Evolutionary conservation across 1,140 invertebrate species (phyloP).

Genomic region (Drosophila orena): DNA sequence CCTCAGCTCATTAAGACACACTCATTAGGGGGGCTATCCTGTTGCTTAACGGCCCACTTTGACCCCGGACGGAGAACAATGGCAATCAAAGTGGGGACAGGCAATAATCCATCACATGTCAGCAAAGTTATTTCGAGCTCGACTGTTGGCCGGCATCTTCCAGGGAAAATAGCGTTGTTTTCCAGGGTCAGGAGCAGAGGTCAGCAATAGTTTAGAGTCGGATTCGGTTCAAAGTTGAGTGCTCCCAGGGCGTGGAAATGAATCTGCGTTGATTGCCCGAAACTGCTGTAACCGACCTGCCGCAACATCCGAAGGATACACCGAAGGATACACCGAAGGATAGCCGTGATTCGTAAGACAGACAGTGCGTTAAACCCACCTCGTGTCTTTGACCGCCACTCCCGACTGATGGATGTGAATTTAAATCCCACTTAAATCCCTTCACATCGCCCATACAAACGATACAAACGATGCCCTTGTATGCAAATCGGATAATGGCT

Average conservation of each 20-base stretch:
- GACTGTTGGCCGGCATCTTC: conserved; percentile 30
- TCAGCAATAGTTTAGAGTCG: conserved; percentile 32
- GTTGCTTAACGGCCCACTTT: conserved; percentile 39
- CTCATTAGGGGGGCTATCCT: conserved; percentile 16
- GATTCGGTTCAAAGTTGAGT: conserved; percentile 68
- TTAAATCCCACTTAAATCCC: conserved; percentile 2
- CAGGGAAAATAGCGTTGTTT: conserved; percentile 4
- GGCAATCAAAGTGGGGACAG: conserved; percentile 8
- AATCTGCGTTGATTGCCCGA: conserved; percentile 42
- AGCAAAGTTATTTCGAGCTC: conserved; percentile 31
- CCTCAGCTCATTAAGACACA: conserved; percentile 1
- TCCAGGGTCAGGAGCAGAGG: conserved; percentile 39
- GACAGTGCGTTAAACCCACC: conserved; percentile 25
- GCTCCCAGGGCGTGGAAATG: conserved; percentile 24
- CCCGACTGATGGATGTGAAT: conserved; percentile 18
- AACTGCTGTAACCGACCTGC: conserved; percentile 52
- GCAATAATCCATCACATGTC: conserved; percentile 59
- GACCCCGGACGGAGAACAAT: conserved; percentile 36
- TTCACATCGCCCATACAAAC: conserved; percentile 16
- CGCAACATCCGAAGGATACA: conserved; percentile 39
- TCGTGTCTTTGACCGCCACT: conserved; percentile 28
- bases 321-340: conserved; percentile 11
- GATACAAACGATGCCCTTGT: conserved; percentile 9
- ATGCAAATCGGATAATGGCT: conserved; percentile 38
- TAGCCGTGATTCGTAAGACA: conserved; percentile 2